Percentiles rank a stretch among this genome's conserved stretches.
phyloP scores from a whole-genome alignment of 2,113 vertebrate species.

The Centrocercus urophasianus region DNA sequence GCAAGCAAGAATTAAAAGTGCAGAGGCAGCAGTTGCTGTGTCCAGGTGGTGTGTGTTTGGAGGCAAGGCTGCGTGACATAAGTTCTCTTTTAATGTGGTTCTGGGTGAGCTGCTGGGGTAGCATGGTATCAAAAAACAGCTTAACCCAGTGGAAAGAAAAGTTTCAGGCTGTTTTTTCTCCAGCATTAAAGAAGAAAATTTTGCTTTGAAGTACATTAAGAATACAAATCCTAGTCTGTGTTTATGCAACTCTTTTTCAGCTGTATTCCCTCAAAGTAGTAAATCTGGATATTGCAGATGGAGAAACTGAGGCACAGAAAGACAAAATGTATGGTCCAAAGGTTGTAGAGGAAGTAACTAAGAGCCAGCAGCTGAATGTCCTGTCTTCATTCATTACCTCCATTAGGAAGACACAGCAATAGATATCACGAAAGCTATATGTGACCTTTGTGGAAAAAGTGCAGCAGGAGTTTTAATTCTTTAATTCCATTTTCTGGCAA shows the following conservation, averaged over 20 bases:
- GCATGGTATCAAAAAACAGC: background rate
- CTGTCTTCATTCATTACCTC: background rate
- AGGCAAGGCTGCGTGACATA: slow-evolving; percentile 17
- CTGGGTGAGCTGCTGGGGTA: slow-evolving; percentile 30
- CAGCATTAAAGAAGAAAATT: background rate
- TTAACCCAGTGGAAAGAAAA: background rate
- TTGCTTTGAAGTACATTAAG: background rate
- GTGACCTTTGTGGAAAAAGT: background rate
- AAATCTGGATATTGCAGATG: background rate
- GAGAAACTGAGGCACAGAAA: background rate
- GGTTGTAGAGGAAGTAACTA: background rate
- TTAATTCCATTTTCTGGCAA: background rate
- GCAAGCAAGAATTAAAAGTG: slow-evolving; percentile 52
- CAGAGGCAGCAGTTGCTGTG: slow-evolving; percentile 47
- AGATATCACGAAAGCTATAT: background rate
- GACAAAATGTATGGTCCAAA: background rate
- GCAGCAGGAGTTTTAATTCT: background rate
- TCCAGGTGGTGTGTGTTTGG: slow-evolving; percentile 39
- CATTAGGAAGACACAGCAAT: background rate
- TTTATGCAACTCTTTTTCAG: background rate
- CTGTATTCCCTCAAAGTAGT: background rate
- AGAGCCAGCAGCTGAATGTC: background rate
- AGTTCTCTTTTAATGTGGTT: slow-evolving; percentile 46
- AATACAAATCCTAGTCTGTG: background rate
- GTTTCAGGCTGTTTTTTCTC: background rate